Evolutionary conservation across 1,140 invertebrate species (phyloP), one percentile per base, ranked within the genome.

Genomic region (Andrena cerasifolii): DNA sequence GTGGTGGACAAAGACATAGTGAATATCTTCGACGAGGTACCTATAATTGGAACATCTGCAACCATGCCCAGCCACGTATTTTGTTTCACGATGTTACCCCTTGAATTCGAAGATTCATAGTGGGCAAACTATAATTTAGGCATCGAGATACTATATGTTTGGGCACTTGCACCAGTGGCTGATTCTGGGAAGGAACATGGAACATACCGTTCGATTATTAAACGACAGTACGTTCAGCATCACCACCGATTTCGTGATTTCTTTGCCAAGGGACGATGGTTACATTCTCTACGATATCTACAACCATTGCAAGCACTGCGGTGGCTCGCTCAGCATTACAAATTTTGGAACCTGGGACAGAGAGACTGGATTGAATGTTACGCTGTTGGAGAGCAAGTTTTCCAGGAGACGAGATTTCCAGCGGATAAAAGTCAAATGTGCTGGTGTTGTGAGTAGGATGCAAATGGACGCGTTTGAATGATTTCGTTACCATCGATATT

Each of bases 111-210:
- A 56, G 26, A 59, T 54, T 56, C n/a, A n/a, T n/a, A n/a, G n/a
- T 40, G 36, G 10, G 3, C 10, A 40, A 40, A 33, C 43, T 0
- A 43, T 10, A 40, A 49, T 66, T 63, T 28, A 85, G 85, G 45
- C 74, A 2, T 63, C 80, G 12, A 51, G 21, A 0, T 18, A 78
- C 28, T 56, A 66, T 0, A 65, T 83, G 62, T 87, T 68, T 24
- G 79, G 80, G 6, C 72, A 87, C 10, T 66, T 78, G 3, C 80
- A 87, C n/a, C 66, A 61, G 2, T 88, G 86, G 87, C 21, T 88
- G 16, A 70, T 86, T 8, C 16, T 86, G 21, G 67, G 31, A 0
- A 47, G 7, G 8, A 68, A 73, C 58, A 33, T 83, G 43, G 65
- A 28, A 3, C 14, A 61, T 8, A 54, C 36, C 31, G 8, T 65